Percentiles rank a stretch among this genome's conserved stretches.
Conservation (phyloP, 2,113 vertebrate species). For the Hemibagrus wyckioides region DNA sequence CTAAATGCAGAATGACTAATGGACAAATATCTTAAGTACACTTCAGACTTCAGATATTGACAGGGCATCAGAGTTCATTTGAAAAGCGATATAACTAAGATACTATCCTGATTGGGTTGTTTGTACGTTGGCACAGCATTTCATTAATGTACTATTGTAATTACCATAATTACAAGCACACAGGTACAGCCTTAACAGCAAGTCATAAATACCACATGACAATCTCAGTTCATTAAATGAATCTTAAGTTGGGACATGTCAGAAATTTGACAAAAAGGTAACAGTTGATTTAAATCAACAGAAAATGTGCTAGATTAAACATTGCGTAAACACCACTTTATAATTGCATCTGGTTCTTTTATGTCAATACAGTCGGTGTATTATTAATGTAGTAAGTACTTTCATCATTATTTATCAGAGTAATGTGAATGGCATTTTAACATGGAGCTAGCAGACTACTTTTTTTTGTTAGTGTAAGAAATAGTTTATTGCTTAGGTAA, state of each 20-base stretch:
- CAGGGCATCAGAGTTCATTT: background rate
- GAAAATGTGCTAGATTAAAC: background rate
- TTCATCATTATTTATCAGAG: background rate
- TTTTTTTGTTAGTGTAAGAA: background rate
- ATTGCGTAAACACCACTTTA: no score
- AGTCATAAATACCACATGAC: background rate
- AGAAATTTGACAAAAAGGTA: background rate
- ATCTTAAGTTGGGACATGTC: background rate
- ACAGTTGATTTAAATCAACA: background rate
- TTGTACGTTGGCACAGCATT: background rate
- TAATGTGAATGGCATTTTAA: no score
- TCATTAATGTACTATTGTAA: background rate
- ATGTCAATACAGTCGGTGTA: background rate
- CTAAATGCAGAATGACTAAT: slow-evolving; percentile 17
- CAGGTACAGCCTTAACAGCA: background rate
- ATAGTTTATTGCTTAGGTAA: background rate
- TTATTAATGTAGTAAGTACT: background rate
- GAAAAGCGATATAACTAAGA: background rate
- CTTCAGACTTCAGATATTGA: background rate
- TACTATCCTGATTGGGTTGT: background rate
- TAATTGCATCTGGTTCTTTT: background rate
- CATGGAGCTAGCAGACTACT: background rate
- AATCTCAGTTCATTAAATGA: background rate
- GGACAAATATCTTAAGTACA: slow-evolving; percentile 27
- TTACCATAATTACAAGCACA: background rate